A percentile compares a stretch with the other conserved stretches of the same genome.
Conservation (phyloP, 1,140 invertebrate genomes). For the Bombyx mori region ASM3026992v2 NC_085133.1:2495001-2495500, state of each 20-base stretch:
- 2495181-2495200: constrained; percentile 41
- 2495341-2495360: constrained; percentile 19
- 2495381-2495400: constrained; percentile 69
- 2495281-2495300: constrained; percentile 71
- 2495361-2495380: constrained; percentile 53
- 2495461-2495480: constrained; percentile 60
- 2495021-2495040: constrained; percentile 69
- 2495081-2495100: constrained; percentile 69
- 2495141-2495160: constrained; percentile 65
- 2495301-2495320: constrained; percentile 56
- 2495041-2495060: constrained; percentile 71
- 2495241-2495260: constrained; percentile 70
- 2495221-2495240: constrained; percentile 51
- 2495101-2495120: constrained; percentile 70
- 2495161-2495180: constrained; percentile 39
- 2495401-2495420: constrained; percentile 72
- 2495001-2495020: constrained; percentile 62
- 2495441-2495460: constrained; percentile 67
- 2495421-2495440: constrained; percentile 64
- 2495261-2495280: constrained; percentile 72
- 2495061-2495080: constrained; percentile 71
- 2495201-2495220: constrained; percentile 56
- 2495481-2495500: constrained; percentile 59
- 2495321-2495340: constrained; percentile 27
- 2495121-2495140: constrained; percentile 57